Percentiles rank a stretch among this genome's conserved stretches.
phyloP scores from a whole-genome alignment of 2,888 invertebrate species.

The Capitulum mitella region DNA sequence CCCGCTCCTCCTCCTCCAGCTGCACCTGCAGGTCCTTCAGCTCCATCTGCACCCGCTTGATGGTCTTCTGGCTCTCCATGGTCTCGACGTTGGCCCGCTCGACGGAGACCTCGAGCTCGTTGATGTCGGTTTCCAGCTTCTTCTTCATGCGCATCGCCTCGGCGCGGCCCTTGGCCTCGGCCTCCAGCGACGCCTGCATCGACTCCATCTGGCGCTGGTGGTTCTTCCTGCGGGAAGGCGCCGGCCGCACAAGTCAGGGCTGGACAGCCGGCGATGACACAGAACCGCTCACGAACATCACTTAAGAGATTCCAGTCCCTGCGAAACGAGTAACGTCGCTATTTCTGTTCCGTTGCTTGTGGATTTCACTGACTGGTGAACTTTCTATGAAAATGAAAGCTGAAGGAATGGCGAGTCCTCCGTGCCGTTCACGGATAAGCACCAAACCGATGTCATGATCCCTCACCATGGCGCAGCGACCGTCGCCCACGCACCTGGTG shows the following conservation, averaged over 20 bases:
- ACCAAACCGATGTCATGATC: too few species aligned
- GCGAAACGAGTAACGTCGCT: too few species aligned
- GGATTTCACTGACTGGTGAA: too few species aligned
- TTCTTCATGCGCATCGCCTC: conserved; percentile 97
- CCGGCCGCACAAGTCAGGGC: too few species aligned
- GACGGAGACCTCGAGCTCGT: conserved; percentile 56
- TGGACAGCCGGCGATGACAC: too few species aligned
- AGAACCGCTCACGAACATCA: too few species aligned
- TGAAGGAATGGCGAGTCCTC: too few species aligned
- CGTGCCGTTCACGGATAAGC: too few species aligned
- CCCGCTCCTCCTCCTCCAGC: conserved; percentile 95
- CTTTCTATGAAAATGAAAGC: too few species aligned
- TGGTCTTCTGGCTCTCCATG: conserved; percentile 50
- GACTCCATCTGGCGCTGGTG: conserved; percentile 99
- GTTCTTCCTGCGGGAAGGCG: conserved; percentile 51
- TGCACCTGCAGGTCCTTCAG: conserved; percentile 85
- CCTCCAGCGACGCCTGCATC: conserved; percentile 54
- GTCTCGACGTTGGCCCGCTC: conserved; percentile 51
- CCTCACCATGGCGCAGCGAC: too few species aligned
- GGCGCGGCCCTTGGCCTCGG: conserved; percentile 43
- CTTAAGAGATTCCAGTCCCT: too few species aligned
- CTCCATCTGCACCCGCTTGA: conserved; percentile 69
- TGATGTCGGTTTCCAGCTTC: conserved; percentile 99
- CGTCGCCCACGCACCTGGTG: conserved; percentile 56
- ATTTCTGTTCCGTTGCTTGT: too few species aligned